A percentile compares a stretch with the other conserved stretches of the same genome.
phyloP scores from a whole-genome alignment of 2,888 invertebrate species.

The Cheilosia variabilis region DNA sequence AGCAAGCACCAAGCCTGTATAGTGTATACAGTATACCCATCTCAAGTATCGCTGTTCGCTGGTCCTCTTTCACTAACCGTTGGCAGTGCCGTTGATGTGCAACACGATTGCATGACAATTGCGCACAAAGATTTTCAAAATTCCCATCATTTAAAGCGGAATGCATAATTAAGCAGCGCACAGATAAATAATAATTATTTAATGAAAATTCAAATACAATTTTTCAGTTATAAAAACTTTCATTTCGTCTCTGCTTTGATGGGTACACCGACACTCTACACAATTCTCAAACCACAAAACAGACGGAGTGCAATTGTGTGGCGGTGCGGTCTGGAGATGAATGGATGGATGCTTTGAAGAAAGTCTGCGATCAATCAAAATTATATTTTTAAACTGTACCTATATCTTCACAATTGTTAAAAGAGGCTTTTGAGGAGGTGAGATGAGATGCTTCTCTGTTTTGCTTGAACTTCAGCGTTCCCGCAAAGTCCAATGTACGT shows the following conservation, averaged over 20 bases:
- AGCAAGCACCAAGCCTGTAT: background rate
- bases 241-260: conserved; percentile 27
- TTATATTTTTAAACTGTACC: background rate
- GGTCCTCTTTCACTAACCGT: conserved; percentile 1
- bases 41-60: background rate
- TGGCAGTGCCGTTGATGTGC: conserved; percentile 36
- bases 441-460: background rate
- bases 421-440: background rate
- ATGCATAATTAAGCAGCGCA: conserved; percentile 51
- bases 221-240: conserved; percentile 50
- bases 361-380: conserved; percentile 20
- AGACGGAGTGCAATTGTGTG: background rate
- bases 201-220: conserved; percentile 56
- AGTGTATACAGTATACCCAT: background rate
- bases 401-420: background rate
- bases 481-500: conserved; percentile 6
- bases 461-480: conserved; percentile 16
- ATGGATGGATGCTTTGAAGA: background rate
- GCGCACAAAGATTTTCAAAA: conserved; percentile 48
- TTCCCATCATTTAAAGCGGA: conserved; percentile 61
- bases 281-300: background rate
- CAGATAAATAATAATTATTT: conserved; percentile 21
- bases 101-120: conserved; percentile 67
- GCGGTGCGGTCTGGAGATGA: background rate
- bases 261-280: background rate